phyloP scores from a whole-genome alignment of 1,140 invertebrate species.

The Rhynchophorus ferrugineus region DNA sequence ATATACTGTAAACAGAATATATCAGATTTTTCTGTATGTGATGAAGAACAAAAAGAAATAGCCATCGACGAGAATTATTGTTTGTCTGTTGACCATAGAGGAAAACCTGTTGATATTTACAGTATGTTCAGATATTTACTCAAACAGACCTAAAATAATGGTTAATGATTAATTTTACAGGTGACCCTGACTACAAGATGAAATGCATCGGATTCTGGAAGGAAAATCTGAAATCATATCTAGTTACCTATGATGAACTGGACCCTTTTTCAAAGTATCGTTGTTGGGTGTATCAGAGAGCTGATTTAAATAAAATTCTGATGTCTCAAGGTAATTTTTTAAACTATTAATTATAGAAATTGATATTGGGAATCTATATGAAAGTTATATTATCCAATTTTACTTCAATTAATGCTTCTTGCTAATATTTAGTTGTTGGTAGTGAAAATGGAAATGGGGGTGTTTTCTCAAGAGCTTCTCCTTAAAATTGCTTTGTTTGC shows the following conservation, averaged over 20 bases:
- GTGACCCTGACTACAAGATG: conserved; percentile 93
- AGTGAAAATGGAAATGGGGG: no score
- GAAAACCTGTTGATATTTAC: conserved; percentile 88
- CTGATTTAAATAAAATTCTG: conserved; percentile 82
- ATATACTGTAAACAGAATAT: conserved; percentile 90
- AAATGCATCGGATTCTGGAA: conserved; percentile 98
- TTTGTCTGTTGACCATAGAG: conserved; percentile 89
- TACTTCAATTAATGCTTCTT: no score
- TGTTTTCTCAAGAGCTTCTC: no score
- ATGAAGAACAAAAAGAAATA: conserved; percentile 88
- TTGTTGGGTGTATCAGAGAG: conserved; percentile 96
- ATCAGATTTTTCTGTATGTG: conserved; percentile 90
- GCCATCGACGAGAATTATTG: conserved; percentile 92
- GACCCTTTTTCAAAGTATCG: conserved; percentile 93
- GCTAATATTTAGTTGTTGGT: no score
- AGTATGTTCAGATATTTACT: no score
- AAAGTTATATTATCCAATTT: no score
- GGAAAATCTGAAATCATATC: conserved; percentile 94
- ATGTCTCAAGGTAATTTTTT: conserved; percentile 62
- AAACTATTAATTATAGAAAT: no score
- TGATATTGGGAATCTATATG: no score
- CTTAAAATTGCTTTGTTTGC: no score
- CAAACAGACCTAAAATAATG: conserved; percentile 4
- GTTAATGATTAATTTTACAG: conserved; percentile 39
- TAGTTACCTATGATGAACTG: conserved; percentile 93